These are phyloP conservation scores for Rapana venosa DNA, from an alignment of 2,888 invertebrate species.

Conservation along the genomic window DNA sequence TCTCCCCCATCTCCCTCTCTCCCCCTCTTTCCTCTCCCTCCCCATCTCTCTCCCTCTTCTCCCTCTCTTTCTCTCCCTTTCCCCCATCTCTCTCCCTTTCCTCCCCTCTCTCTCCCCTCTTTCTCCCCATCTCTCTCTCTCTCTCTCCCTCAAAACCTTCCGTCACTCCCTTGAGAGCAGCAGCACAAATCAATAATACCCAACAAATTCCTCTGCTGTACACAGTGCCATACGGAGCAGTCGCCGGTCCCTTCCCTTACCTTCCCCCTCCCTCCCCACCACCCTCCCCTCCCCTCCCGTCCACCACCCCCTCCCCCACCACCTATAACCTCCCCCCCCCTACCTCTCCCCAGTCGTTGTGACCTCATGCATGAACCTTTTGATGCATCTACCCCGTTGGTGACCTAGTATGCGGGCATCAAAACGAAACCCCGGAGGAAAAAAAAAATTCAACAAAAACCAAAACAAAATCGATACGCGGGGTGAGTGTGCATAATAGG, in stretches of 20 bases:
- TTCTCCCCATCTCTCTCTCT: not conserved
- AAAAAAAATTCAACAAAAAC: not conserved
- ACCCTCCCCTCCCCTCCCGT: not conserved
- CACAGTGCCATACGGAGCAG: not conserved
- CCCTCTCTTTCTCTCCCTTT: not conserved
- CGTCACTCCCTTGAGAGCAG: too few species aligned
- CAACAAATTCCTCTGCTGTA: too few species aligned
- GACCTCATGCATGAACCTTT: not conserved
- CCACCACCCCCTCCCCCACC: not conserved
- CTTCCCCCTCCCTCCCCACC: not conserved
- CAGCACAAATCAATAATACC: not conserved
- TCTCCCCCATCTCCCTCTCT: not conserved
- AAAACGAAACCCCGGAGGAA: not conserved
- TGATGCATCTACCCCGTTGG: not conserved
- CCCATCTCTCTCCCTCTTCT: not conserved
- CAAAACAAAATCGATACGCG: not conserved
- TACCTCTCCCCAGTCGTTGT: not conserved
- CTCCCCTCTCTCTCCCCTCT: not conserved
- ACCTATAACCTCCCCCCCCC: not conserved
- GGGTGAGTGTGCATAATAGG: too few species aligned
- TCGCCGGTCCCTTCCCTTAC: not conserved
- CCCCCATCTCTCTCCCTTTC: conserved; percentile 17
- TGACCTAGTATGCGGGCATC: not conserved
- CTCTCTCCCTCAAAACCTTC: not conserved
- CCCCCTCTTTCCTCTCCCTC: not conserved